These are phyloP conservation scores for Merluccius polli DNA, from an alignment of 2,797 vertebrate species.

Conservation along the genomic window DNA sequence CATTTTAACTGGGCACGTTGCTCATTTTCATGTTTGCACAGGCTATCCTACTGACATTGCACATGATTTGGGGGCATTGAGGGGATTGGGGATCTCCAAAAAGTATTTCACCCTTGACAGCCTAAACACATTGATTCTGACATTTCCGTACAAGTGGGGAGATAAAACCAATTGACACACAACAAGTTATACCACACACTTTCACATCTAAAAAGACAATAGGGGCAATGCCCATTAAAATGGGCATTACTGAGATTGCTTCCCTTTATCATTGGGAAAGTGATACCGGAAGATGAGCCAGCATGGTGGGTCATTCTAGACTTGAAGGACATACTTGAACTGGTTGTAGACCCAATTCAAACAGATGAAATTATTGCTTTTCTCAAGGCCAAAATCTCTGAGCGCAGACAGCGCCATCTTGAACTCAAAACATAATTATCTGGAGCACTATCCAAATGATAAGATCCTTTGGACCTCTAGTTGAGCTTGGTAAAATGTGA, in stretches of 20 bases:
- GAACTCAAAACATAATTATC: not conserved
- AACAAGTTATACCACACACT: slow-evolving; percentile 14
- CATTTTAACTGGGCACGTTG: too few relatives aligned
- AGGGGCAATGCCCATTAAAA: not conserved
- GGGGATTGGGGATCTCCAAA: slow-evolving; percentile 22
- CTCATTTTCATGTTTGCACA: too few relatives aligned
- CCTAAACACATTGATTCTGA: slow-evolving; percentile 16
- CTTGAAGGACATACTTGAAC: slow-evolving; percentile 15
- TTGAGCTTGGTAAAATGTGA: not conserved
- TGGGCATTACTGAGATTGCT: not conserved
- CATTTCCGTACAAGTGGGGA: too few relatives aligned
- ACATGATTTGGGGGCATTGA: too few relatives aligned
- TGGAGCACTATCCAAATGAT: not conserved
- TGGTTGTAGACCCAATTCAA: not conserved
- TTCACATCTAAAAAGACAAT: slow-evolving; percentile 12
- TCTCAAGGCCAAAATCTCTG: not conserved
- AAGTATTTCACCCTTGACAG: slow-evolving; percentile 16
- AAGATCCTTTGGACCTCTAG: not conserved
- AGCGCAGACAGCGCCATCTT: not conserved
- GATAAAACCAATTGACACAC: slow-evolving; percentile 4
- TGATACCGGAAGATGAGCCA: slow-evolving; percentile 25
- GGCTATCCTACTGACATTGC: too few relatives aligned
- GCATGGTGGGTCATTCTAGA: slow-evolving; percentile 10
- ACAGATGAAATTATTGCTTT: not conserved
- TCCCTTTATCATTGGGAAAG: slow-evolving; percentile 19